Conservation (phyloP, 2,113 vertebrate species). For the Mesembrinibis cayennensis region DNA sequence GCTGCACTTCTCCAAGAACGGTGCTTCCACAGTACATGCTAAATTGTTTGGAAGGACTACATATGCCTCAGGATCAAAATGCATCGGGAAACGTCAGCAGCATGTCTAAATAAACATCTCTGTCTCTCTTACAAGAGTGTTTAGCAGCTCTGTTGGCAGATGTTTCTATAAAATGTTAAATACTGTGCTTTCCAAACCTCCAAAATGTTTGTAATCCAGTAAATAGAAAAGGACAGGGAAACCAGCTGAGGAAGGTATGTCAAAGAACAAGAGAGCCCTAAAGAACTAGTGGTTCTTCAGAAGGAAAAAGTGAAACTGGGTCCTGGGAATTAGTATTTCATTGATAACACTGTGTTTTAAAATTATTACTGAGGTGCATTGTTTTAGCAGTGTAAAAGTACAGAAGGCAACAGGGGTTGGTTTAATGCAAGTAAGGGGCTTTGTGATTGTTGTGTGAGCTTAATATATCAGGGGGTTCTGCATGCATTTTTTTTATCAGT, state of each 20-base stretch:
- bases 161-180: constrained; percentile 70
- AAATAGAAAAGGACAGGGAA: neutral
- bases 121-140: constrained; percentile 37
- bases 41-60: constrained; percentile 65
- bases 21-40: constrained; percentile 20
- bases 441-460: neutral
- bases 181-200: constrained; percentile 35
- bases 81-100: constrained; percentile 47
- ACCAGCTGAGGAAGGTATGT: neutral
- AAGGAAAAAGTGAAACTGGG: neutral
- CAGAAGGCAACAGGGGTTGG: neutral
- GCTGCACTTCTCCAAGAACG: neutral
- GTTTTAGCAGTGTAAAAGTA: neutral
- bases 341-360: neutral
- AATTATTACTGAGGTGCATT: neutral
- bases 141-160: constrained; percentile 55
- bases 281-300: neutral
- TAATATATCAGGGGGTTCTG: neutral
- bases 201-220: constrained; percentile 30
- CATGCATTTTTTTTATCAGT: accelerated
- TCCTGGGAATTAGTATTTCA: neutral
- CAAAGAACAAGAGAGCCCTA: neutral
- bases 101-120: constrained; percentile 63
- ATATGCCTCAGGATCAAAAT: constrained; percentile 63
- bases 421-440: neutral